phyloP scores from a whole-genome alignment of 2,888 invertebrate species.

The Listrodromus nycthemerus region DNA sequence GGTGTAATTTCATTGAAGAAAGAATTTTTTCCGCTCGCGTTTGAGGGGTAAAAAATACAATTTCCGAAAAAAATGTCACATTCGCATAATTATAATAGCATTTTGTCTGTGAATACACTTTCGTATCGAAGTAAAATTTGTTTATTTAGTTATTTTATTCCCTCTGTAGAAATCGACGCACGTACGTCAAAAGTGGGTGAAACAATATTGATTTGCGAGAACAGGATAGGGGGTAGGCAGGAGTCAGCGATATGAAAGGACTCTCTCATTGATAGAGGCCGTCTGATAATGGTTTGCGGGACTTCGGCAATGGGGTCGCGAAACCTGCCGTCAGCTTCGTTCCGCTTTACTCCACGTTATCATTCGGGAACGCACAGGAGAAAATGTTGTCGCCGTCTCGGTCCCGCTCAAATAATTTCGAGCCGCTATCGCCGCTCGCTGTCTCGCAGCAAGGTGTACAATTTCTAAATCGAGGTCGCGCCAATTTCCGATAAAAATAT shows the following conservation, averaged over 20 bases:
- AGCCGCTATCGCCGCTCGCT: constrained; percentile 28
- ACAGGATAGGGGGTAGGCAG: background rate
- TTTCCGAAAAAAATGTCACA: background rate
- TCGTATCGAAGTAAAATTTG: background rate
- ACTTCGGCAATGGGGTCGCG: constrained; percentile 6
- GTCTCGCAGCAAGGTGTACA: constrained; percentile 46
- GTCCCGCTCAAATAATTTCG: background rate
- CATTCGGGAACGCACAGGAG: constrained; percentile 26
- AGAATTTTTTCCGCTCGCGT: no score
- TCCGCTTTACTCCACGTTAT: constrained; percentile 19
- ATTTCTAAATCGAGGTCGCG: constrained; percentile 54
- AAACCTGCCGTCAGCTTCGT: background rate
- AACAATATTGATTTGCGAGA: constrained; percentile 11
- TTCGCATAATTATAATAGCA: background rate
- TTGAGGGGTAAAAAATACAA: background rate
- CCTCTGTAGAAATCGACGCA: background rate
- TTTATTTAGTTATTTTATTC: background rate
- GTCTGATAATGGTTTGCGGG: constrained; percentile 13
- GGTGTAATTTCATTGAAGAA: no score
- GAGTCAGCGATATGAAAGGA: constrained; percentile 18
- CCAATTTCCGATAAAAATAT: constrained; percentile 68
- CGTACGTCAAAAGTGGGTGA: constrained; percentile 3
- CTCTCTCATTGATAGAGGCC: constrained; percentile 29
- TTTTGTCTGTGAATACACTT: background rate
- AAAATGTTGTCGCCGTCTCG: constrained; percentile 17